phyloP scores from a whole-genome alignment of 2,113 vertebrate species.

The Prochilodus magdalenae region DNA sequence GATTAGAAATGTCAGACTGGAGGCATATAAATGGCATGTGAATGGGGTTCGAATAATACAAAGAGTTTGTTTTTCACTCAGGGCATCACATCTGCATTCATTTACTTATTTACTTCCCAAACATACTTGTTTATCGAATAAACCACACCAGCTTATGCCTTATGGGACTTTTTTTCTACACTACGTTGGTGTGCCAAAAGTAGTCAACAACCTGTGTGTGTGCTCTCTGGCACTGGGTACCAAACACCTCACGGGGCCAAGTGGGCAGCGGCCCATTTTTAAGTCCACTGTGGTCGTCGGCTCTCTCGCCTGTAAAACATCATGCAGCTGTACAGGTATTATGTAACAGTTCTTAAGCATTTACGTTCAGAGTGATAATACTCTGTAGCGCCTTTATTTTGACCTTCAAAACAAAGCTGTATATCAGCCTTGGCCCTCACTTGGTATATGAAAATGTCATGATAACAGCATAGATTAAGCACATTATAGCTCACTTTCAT shows the following conservation, averaged over 20 bases:
- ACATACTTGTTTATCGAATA: conserved; percentile 18
- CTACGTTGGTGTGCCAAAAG: background rate
- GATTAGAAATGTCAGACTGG: background rate
- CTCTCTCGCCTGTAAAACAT: background rate
- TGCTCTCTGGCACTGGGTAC: background rate
- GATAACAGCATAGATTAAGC: too few species aligned
- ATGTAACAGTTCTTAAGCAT: background rate
- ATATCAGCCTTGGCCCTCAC: too few species aligned
- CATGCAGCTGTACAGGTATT: background rate
- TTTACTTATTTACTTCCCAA: background rate
- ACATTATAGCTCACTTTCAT: too few species aligned
- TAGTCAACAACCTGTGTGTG: background rate
- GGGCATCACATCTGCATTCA: background rate
- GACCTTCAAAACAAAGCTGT: too few species aligned
- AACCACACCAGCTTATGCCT: background rate
- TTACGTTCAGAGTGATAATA: background rate
- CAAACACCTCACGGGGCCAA: background rate
- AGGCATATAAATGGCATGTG: background rate
- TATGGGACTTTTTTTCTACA: conserved; percentile 3
- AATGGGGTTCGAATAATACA: background rate
- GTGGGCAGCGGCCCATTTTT: background rate
- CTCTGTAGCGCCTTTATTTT: too few species aligned
- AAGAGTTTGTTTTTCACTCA: background rate
- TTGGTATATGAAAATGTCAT: too few species aligned
- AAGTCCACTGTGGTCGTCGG: background rate